Base-by-base conservation (phyloP, 2,888 invertebrate species). In the Dorcus hopei region DNA sequence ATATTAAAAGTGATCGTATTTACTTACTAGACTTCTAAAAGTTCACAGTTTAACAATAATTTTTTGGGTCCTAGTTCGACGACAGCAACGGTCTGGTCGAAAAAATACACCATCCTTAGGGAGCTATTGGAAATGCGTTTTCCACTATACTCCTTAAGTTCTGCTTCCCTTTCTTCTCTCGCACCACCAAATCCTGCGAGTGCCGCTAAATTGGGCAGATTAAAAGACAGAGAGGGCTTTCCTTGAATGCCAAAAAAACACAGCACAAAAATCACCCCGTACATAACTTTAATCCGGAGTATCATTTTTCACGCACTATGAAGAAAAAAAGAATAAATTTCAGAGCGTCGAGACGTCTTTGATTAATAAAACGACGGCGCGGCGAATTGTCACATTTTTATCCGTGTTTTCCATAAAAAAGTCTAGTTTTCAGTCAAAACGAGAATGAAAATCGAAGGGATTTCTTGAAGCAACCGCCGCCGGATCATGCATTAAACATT, bases 11-110 rank as follows among this genome's bases (percentile, higher is more conserved):
- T 47, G 5, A 14, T 48, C 6, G 2, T 19, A 19, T 19, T 40
- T 72, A 90, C 93, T 91, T 79, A 94, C 93, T 88, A 87, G 66
- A 91, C 90, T 83, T 94, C 93, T 72, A 93, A 88, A 69, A 94
- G 83, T 76, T 91, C 90, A 75, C 93, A 93, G 72, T 88, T 87
- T 51, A 88, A 81, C 59, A 91, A 80, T 69, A 88, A 79, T 74
- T 89, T 89, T 61, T 85, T 85, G 5, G 84, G 82, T 3, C 88
- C 89, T 58, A 92, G 81, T 75, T 93, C 92, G 48, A 91, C 88
- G 45, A 93, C 86, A 1, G 91, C 93, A 45, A 93, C 87, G 1
- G 93, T 91, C 78, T 90, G 90, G 72, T 92, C 93, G 79, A 90
- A 85, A 78, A 85, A 85, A 77, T 91, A 92, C 63, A 91, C 87